phyloP scores from a whole-genome alignment of 1,140 invertebrate species.

The Drosophila subpulchrella region DNA sequence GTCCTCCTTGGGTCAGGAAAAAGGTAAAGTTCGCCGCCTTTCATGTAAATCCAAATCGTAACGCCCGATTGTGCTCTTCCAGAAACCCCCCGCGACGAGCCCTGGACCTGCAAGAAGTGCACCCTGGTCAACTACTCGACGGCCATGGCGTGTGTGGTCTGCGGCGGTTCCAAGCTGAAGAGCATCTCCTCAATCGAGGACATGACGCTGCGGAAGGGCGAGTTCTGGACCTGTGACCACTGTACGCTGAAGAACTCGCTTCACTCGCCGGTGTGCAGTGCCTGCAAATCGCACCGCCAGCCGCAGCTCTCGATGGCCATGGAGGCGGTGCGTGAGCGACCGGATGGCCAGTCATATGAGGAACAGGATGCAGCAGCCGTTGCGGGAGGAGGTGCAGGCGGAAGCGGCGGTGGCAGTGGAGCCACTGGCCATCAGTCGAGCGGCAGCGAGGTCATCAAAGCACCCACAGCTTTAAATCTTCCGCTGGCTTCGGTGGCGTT shows the following conservation, averaged over 20 bases:
- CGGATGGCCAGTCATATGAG: conserved; percentile 67
- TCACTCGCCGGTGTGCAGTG: conserved; percentile 89
- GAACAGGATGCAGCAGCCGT: conserved; percentile 48
- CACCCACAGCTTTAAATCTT: conserved; percentile 5
- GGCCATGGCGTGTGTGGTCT: conserved; percentile 91
- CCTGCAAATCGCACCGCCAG: conserved; percentile 87
- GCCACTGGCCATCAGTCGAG: not conserved
- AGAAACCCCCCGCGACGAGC: conserved; percentile 76
- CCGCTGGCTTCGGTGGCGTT: conserved; percentile 35
- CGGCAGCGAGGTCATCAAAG: conserved; percentile 11
- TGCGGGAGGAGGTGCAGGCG: not conserved
- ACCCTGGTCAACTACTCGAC: conserved; percentile 91
- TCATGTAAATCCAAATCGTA: not conserved
- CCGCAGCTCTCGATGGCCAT: conserved; percentile 53
- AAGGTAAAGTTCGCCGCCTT: not conserved
- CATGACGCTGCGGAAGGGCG: conserved; percentile 89
- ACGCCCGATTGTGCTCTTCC: not conserved
- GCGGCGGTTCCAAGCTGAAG: conserved; percentile 91
- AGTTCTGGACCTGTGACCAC: conserved; percentile 91
- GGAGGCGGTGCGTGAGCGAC: conserved; percentile 63
- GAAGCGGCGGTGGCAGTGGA: no score
- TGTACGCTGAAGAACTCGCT: conserved; percentile 95
- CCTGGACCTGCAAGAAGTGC: conserved; percentile 95
- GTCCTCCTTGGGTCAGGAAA: not conserved
- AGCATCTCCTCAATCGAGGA: conserved; percentile 88